Evolutionary conservation across 2,113 vertebrate species (phyloP), one percentile per base, ranked within the genome.

Genomic region (Tragelaphus buxtoni): DNA sequence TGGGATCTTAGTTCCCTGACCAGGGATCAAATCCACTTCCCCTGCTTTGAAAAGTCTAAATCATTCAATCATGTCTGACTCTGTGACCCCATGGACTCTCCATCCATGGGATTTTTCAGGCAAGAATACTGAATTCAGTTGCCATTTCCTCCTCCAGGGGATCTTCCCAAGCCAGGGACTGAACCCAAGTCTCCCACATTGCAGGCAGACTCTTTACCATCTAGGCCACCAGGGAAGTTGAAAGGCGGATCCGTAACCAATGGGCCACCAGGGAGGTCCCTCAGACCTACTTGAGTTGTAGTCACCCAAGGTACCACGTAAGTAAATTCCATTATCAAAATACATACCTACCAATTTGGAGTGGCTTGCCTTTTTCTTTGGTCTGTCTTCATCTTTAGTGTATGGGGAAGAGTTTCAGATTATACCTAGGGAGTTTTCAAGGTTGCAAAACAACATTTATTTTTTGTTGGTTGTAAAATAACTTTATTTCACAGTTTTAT

Each of bases 261-360:
- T 65, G 17, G 63, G n/a, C 63, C 63, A 65, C n/a, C n/a, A 35
- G 0, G n/a, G 9, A 20, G 17, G 63, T 69, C 9, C 63, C 32
- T 35, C n/a, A 69, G 9, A 69, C 63, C 63, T 69, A 35, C 63
- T 20, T 69, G 63, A 69, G 9, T 20, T 69, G n/a, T 22, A 14
- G 11, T 13, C 17, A 10, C 5, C 7, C 9, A 17, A 81, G 42
- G 9, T 1, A 14, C 9, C 39, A 13, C 4, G 3, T 42, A 39
- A 30, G 16, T 72, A 81, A 45, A 28, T 61, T 82, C 22, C 3
- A 45, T 53, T 45, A 10, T 35, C 20, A 26, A 82, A 60, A n/a
- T 9, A 3, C 3, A 14, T 14, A 39, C 74, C 53, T 45, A 0
- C 45, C 42, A 20, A 0, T 47, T 2, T 2, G 9, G 47, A 42